Base-by-base conservation (phyloP, 2,113 vertebrate species). In the Notiomystis cincta region DNA sequence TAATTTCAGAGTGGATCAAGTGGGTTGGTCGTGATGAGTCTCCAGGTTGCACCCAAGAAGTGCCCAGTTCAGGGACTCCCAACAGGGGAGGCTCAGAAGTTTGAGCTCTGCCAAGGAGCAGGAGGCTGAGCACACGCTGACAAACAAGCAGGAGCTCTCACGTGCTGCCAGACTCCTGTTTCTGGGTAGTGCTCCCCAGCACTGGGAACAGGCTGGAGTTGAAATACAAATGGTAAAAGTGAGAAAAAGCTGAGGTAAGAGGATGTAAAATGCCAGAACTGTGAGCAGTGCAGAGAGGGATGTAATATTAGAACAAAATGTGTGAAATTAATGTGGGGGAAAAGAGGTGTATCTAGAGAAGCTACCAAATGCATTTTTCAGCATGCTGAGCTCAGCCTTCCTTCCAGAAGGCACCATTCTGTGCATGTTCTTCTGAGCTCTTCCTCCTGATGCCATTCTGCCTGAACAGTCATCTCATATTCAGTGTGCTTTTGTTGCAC, bases 401-500 rank as follows among this genome's bases (percentile, higher is more conserved):
- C 56, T 81, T 89, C 56, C 80, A 45, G 38, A 80, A 53, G 28
- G 58, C 14, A 25, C 71, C 13, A 38, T 57, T 72, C 73, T 83
- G 27, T 80, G 44, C 31, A 8, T 14, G 5, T 70, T 75, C 58
- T 50, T 71, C 51, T 56, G 47, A 87, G 81, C 66, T 7, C 66
- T 77, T 86, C 71, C 57, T 78, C 5, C 87, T 42, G 20, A 22
- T 90, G 76, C 70, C 84, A 0, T 58, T 89, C 71, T 91, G 8
- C 95, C 96, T 92, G 91, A 90, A 62, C 76, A 80, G 51, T 56
- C 58, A 77, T 93, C 62, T 92, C 30, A 2, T 77, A 81, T 65
- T 77, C 87, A 61, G 35, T 22, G n/a, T 85, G 87, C 69, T 93
- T 96, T 88, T 89, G 93, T 85, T 93, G 78, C 72, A 92, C 69